Conservation (phyloP, 2,797 vertebrate species). For the Pachyuromys duprasi region DNA sequence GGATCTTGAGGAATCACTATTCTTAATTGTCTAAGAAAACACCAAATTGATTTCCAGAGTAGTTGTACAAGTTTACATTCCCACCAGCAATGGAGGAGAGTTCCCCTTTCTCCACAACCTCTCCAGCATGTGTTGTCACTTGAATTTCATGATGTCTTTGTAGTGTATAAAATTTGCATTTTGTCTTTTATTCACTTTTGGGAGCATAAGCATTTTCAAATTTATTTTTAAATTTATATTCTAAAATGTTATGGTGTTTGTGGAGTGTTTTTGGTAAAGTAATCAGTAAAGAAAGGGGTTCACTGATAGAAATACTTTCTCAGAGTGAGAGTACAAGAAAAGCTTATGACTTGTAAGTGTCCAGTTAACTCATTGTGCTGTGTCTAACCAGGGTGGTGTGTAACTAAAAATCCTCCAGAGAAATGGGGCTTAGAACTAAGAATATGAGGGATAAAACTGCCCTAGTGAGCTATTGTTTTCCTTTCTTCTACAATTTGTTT, state of each 20-base stretch:
- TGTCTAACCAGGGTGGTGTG: not conserved
- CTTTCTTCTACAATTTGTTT: not conserved
- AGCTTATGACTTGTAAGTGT: not conserved
- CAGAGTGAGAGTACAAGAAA: not conserved
- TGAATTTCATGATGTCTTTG: no score
- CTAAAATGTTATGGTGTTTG: not conserved
- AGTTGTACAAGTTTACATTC: no score
- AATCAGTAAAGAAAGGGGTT: not conserved
- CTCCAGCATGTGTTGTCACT: no score
- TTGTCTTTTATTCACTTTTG: not conserved
- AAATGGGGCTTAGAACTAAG: not conserved
- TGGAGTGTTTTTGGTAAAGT: not conserved
- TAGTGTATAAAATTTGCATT: not conserved
- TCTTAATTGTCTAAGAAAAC: no score
- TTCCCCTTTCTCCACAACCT: no score
- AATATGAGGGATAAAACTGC: not conserved
- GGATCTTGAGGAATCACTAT: no score
- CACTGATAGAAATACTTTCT: not conserved
- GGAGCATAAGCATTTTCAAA: not conserved
- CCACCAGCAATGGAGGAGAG: no score
- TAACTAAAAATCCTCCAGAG: not conserved
- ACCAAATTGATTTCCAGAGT: no score
- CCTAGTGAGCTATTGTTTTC: not conserved
- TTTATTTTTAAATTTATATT: not conserved
- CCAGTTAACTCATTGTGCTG: not conserved